These are phyloP conservation scores for Hetaerina titia DNA, from an alignment of 2,888 invertebrate species.

Conservation along the genomic window DNA sequence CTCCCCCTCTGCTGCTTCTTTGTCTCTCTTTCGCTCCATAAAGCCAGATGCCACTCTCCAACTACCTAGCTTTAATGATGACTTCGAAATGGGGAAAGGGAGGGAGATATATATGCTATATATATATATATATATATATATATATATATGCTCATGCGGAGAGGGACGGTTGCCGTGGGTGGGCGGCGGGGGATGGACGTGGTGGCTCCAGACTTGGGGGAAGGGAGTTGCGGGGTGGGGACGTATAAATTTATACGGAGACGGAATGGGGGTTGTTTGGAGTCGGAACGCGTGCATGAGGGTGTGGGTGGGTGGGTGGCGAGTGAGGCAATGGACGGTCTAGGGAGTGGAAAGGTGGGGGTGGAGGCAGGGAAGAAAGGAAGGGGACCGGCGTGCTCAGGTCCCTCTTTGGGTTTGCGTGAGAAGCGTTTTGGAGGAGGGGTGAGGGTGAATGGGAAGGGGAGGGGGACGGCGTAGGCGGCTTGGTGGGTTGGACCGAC, in stretches of 20 bases:
- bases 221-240: neutral
- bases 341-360: too few species aligned
- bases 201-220: slow-evolving; percentile 5
- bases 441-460: neutral
- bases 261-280: slow-evolving; percentile 9
- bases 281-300: slow-evolving; percentile 2
- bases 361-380: neutral
- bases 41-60: slow-evolving; percentile 21
- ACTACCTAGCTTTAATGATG: slow-evolving; percentile 5
- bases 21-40: neutral
- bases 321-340: neutral
- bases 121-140: neutral
- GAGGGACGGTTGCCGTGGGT: neutral
- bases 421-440: neutral
- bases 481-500: neutral
- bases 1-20: neutral
- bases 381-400: neutral
- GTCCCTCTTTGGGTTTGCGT: neutral
- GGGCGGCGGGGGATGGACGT: neutral
- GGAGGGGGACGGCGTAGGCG: neutral
- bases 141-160: neutral
- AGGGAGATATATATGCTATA: neutral
- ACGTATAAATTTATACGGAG: slow-evolving; percentile 30
- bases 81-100: neutral
- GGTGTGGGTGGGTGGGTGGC: neutral